Evolutionary conservation across 2,113 vertebrate genomes (phyloP).

Genomic region (Fukomys damarensis): DNA sequence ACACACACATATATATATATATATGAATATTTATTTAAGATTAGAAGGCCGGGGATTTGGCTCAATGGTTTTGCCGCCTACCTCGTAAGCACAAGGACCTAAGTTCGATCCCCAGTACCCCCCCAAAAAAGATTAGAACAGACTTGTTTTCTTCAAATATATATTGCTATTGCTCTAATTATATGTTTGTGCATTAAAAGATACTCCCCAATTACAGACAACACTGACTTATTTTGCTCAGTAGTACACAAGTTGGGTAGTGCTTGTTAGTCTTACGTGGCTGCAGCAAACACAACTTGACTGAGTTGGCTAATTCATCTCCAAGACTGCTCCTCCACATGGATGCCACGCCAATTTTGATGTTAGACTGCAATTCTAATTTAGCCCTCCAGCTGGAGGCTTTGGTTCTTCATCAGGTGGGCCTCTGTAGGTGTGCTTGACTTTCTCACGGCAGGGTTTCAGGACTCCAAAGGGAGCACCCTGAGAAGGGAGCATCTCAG

Average conservation of each 20-base stretch:
- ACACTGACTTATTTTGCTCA: neutral
- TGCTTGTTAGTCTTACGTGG: neutral
- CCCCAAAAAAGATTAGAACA: neutral
- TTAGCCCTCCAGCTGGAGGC: neutral
- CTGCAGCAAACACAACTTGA: neutral
- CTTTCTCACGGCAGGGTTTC: neutral
- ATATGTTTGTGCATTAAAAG: neutral
- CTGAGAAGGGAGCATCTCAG: neutral
- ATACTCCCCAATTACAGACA: neutral
- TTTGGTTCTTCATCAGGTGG: neutral
- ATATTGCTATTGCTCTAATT: neutral
- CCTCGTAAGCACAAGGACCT: too few relatives aligned
- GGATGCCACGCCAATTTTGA: neutral
- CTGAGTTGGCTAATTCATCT: neutral
- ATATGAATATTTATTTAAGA: too few relatives aligned
- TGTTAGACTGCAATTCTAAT: neutral
- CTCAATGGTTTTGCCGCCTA: too few relatives aligned
- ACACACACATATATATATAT: too few relatives aligned
- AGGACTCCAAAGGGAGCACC: neutral
- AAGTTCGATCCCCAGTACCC: too few relatives aligned
- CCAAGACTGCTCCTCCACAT: neutral
- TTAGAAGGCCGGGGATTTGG: too few relatives aligned
- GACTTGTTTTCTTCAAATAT: neutral
- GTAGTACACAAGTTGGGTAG: neutral
- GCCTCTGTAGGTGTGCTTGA: neutral